These are phyloP conservation scores for Brassicogethes aeneus DNA, from an alignment of 2,888 invertebrate genomes.

Conservation along the genomic window DNA sequence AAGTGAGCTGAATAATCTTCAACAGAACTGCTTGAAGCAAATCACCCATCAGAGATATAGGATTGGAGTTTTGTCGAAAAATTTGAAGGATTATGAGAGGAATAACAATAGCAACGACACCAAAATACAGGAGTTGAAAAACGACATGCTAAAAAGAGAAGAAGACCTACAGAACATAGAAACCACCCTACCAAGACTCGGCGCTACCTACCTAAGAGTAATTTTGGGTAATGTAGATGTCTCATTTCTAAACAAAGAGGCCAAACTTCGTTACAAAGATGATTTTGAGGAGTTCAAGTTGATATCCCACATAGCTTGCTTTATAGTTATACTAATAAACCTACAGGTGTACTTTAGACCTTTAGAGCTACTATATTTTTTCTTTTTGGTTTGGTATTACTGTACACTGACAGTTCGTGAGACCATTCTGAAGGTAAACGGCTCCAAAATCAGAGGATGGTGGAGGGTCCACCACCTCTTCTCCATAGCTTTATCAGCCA, in stretches of 20 bases:
- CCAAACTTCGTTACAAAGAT: conserved; percentile 87
- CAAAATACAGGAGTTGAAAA: conserved; percentile 51
- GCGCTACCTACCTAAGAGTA: conserved; percentile 79
- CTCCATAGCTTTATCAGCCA: conserved; percentile 86
- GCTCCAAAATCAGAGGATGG: conserved; percentile 94
- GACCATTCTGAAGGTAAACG: conserved; percentile 95
- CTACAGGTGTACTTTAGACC: conserved; percentile 49
- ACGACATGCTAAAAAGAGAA: conserved; percentile 69
- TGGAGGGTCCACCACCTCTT: conserved; percentile 97
- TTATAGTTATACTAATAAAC: conserved; percentile 72
- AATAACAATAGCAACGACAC: conserved; percentile 40
- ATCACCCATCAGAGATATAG: conserved; percentile 85
- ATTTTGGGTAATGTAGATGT: conserved; percentile 94
- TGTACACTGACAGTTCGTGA: conserved; percentile 97
- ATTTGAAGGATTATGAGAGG: conserved; percentile 9
- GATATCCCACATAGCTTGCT: conserved; percentile 80
- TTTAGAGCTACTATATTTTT: conserved; percentile 76
- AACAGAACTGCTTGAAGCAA: conserved; percentile 75
- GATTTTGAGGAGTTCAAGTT: conserved; percentile 97
- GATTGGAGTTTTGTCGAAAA: conserved; percentile 55
- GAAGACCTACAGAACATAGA: conserved; percentile 82
- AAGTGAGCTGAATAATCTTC: conserved; percentile 70
- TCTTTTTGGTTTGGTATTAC: conserved; percentile 98
- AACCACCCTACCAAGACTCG: conserved; percentile 79
- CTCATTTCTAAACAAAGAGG: conserved; percentile 88